Evolutionary conservation across 2,113 vertebrate species (phyloP).

Genomic region (Calcarius ornatus): DNA sequence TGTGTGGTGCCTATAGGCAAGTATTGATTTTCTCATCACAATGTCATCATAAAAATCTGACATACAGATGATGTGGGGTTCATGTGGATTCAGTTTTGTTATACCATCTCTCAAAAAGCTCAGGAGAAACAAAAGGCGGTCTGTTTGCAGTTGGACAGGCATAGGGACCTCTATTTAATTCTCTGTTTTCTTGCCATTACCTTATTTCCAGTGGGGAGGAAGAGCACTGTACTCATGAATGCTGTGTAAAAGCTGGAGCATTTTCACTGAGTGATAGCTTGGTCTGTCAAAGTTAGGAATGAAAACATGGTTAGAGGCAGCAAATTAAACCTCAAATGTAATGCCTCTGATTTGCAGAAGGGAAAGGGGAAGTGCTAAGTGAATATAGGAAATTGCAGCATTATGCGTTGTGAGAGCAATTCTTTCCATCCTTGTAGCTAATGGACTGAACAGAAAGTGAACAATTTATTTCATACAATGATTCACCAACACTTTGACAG

Average conservation of each 20-base stretch:
- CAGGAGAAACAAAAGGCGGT: not conserved
- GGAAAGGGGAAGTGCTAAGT: constrained; percentile 68
- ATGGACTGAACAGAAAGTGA: constrained; percentile 78
- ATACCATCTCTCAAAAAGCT: not conserved
- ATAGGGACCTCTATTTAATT: not conserved
- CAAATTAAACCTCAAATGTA: constrained; percentile 63
- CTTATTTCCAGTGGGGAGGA: not conserved
- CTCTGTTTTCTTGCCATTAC: not conserved
- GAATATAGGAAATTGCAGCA: constrained; percentile 75
- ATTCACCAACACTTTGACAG: constrained; percentile 74
- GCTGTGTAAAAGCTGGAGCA: not conserved
- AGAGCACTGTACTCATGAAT: not conserved
- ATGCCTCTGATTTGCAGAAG: constrained; percentile 59
- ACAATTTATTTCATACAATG: constrained; percentile 77
- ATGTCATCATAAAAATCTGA: not conserved
- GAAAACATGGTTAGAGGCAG: constrained; percentile 63
- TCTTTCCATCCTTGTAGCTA: constrained; percentile 73
- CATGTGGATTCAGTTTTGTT: not conserved
- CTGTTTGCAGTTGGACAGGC: not conserved
- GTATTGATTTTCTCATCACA: not conserved
- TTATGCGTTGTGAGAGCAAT: constrained; percentile 70
- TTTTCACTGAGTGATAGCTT: constrained; percentile 35
- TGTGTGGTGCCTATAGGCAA: not conserved
- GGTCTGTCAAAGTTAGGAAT: constrained; percentile 56
- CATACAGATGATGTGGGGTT: not conserved